Evolutionary conservation across 1,140 invertebrate genomes (phyloP).

Genomic region (Ceratosolen solmsi): DNA sequence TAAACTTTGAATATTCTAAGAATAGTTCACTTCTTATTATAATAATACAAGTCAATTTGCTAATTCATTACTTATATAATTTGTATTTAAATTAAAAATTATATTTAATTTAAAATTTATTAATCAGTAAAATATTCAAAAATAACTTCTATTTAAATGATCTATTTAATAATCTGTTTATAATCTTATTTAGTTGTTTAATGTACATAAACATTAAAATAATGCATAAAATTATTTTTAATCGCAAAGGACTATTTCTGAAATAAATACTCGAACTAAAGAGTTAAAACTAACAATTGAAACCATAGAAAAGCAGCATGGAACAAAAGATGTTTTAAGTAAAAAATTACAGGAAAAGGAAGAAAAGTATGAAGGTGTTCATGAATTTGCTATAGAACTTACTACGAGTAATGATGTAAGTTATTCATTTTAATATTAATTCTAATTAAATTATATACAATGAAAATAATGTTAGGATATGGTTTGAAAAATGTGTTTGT

Average conservation of each 20-base stretch:
- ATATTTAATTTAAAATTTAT: too few relatives aligned
- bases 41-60: too few relatives aligned
- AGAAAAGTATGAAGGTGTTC: constrained; percentile 56
- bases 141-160: background rate
- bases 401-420: constrained; percentile 59
- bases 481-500: background rate
- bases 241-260: constrained; percentile 54
- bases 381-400: constrained; percentile 55
- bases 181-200: background rate
- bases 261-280: constrained; percentile 55
- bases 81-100: too few relatives aligned
- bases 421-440: constrained; percentile 21
- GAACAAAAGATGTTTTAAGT: constrained; percentile 58
- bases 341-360: constrained; percentile 59
- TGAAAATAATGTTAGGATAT: background rate
- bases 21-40: too few relatives aligned
- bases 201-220: background rate
- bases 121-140: too few relatives aligned
- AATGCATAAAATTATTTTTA: constrained; percentile 12
- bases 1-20: too few relatives aligned
- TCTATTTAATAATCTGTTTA: background rate
- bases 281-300: constrained; percentile 61
- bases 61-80: too few relatives aligned
- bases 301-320: constrained; percentile 60
- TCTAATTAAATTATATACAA: background rate